Evolutionary conservation across 2,797 vertebrate species (phyloP), one percentile per base, ranked within the genome.

Genomic region (Labeo calbasu): DNA sequence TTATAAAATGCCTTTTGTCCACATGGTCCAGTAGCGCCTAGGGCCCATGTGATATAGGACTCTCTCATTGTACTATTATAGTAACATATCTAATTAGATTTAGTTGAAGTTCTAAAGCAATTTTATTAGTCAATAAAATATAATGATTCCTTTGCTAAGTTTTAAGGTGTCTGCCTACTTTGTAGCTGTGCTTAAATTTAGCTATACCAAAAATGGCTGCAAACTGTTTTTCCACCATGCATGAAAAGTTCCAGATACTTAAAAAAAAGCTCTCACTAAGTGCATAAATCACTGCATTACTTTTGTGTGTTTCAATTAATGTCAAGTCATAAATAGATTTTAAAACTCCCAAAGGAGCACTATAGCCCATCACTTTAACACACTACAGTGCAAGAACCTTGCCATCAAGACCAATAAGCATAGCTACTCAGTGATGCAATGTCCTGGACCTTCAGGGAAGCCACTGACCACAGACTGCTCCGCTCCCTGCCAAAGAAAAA

Each of bases 121-220:
- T 81, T 86, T 91, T 93, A 87, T 87, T 76, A 86, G 71, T 70
- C 89, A 89, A 89, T 93, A 93, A 93, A 90, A 85, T 91, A 86
- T 91, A 91, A 91, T 85, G 86, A 89, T 88, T 88, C 88, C 90
- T 88, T 75, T 55, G 25, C 75, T 5, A 78, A 57, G 71, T 77
- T 88, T 91, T 88, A 87, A 88, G 88, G 73, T 79, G 71, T 86
- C 80, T 77, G 13, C 68, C 32, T 59, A 51, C 78, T 87, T 76
- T 81, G 69, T 76, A 61, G 83, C 32, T 71, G 40, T 78, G 83
- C 69, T 86, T 76, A 83, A 28, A 77, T 70, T 88, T 83, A 86
- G 86, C 61, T 85, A 69, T 90, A 89, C 88, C 71, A 70, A 48
- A 87, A 72, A 72, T 86, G 87, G 89, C 88, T 89, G 87, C 48